Conservation (phyloP, 2,888 invertebrate genomes). For the Serripes groenlandicus region DNA sequence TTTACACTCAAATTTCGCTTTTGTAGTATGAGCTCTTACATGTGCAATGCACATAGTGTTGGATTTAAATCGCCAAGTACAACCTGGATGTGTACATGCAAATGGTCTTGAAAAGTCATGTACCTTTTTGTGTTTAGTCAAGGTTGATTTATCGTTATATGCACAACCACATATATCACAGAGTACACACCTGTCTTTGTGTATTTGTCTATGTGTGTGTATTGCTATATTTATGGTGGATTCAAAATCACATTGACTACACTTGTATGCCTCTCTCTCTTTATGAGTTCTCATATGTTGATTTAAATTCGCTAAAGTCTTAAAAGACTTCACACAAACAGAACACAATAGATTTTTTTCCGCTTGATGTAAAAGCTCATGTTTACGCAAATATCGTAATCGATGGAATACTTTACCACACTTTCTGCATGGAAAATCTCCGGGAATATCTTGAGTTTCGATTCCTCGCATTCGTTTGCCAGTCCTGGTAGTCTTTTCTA, state of each 20-base stretch:
- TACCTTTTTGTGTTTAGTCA: constrained; percentile 84
- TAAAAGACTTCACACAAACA: constrained; percentile 83
- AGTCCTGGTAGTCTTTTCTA: constrained; percentile 27
- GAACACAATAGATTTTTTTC: constrained; percentile 80
- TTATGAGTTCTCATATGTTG: constrained; percentile 80
- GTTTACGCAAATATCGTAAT: constrained; percentile 80
- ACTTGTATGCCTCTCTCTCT: constrained; percentile 73
- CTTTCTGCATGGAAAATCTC: constrained; percentile 74
- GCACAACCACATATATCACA: constrained; percentile 84
- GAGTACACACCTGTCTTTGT: constrained; percentile 80
- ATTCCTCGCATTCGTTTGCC: constrained; percentile 65
- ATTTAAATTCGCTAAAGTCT: constrained; percentile 78
- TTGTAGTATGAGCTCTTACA: constrained; percentile 78
- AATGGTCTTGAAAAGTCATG: constrained; percentile 82
- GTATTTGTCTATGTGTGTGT: constrained; percentile 83
- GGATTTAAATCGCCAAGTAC: constrained; percentile 84
- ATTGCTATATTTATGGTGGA: constrained; percentile 81
- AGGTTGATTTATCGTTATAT: constrained; percentile 82
- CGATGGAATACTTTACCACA: constrained; percentile 82
- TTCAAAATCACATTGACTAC: constrained; percentile 83
- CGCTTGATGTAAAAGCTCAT: constrained; percentile 73
- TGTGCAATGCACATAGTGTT: constrained; percentile 83
- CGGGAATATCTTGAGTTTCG: constrained; percentile 80
- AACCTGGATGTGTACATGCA: constrained; percentile 81
- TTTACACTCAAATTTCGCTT: constrained; percentile 80